Percentiles rank a stretch among this genome's conserved stretches.
phyloP scores from a whole-genome alignment of 2,888 invertebrate species.

The Pimpla rufipes region DNA sequence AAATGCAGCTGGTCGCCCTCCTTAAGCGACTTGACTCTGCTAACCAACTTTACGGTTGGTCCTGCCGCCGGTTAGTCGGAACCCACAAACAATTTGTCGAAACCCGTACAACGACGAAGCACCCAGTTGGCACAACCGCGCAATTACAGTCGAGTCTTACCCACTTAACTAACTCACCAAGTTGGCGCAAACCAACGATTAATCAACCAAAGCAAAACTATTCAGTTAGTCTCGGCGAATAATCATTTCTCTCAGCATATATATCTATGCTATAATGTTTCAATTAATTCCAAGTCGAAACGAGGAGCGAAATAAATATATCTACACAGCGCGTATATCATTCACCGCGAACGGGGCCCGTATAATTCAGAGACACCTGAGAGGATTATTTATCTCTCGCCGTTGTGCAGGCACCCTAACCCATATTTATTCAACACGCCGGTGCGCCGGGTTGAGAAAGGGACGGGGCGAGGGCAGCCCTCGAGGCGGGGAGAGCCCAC shows the following conservation, averaged over 20 bases:
- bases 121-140: too few relatives aligned
- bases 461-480: constrained; percentile 28
- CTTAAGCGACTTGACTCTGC: too few relatives aligned
- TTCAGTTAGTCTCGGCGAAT: not conserved
- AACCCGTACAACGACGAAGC: too few relatives aligned
- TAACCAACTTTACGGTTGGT: too few relatives aligned
- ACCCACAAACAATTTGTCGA: too few relatives aligned
- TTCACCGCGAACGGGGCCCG: constrained; percentile 24
- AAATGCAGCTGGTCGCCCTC: too few relatives aligned
- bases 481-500: constrained; percentile 75
- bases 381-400: constrained; percentile 18
- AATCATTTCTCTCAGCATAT: not conserved
- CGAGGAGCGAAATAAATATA: constrained; percentile 29
- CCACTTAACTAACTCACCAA: too few relatives aligned
- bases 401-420: constrained; percentile 73
- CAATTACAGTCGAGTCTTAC: too few relatives aligned
- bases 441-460: constrained; percentile 9
- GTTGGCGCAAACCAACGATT: not conserved
- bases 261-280: constrained; percentile 23
- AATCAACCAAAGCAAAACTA: not conserved
- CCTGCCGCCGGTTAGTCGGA: too few relatives aligned
- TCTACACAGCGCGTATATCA: constrained; percentile 8
- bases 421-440: constrained; percentile 77
- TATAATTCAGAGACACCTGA: constrained; percentile 42
- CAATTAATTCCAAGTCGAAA: constrained; percentile 43